Percentiles rank a stretch among this genome's conserved stretches.
These are phyloP conservation scores for Philaethria dido DNA, from an alignment of 2,888 invertebrate species.

Conservation along the genomic window DNA sequence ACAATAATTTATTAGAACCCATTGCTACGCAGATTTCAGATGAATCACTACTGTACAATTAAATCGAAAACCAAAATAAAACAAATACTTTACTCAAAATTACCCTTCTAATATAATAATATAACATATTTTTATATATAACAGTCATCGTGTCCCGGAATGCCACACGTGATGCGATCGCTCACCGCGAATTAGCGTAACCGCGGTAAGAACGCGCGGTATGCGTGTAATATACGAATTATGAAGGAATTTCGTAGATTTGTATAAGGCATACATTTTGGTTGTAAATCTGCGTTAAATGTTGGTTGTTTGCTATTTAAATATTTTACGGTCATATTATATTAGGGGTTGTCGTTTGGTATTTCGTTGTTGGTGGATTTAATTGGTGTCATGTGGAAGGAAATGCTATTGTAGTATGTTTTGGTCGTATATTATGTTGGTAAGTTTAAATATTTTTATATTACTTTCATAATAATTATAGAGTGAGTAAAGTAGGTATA, in stretches of 20 bases:
- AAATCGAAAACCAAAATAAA: background rate
- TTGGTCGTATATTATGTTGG: too few relatives aligned
- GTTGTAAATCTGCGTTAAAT: slow-evolving; percentile 22
- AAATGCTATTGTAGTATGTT: background rate
- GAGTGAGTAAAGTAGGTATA: too few relatives aligned
- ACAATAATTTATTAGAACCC: too few relatives aligned
- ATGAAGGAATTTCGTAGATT: slow-evolving; percentile 22
- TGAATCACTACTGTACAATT: background rate
- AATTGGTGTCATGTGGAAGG: background rate
- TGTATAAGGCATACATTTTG: slow-evolving; percentile 23
- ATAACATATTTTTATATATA: background rate
- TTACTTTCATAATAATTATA: too few relatives aligned
- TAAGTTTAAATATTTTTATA: too few relatives aligned
- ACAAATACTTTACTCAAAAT: background rate
- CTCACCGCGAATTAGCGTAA: slow-evolving; percentile 36
- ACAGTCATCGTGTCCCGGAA: slow-evolving; percentile 26
- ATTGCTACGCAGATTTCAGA: too few relatives aligned
- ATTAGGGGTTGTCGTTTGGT: background rate
- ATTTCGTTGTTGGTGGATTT: background rate
- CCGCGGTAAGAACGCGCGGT: slow-evolving; percentile 21
- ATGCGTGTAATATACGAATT: slow-evolving; percentile 30
- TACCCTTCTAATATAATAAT: background rate
- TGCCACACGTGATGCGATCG: slow-evolving; percentile 33
- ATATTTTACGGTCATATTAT: slow-evolving; percentile 5
- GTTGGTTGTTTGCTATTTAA: background rate